Base-by-base conservation (phyloP, 1,140 invertebrate species). In the Drosophila ogumai region DNA sequence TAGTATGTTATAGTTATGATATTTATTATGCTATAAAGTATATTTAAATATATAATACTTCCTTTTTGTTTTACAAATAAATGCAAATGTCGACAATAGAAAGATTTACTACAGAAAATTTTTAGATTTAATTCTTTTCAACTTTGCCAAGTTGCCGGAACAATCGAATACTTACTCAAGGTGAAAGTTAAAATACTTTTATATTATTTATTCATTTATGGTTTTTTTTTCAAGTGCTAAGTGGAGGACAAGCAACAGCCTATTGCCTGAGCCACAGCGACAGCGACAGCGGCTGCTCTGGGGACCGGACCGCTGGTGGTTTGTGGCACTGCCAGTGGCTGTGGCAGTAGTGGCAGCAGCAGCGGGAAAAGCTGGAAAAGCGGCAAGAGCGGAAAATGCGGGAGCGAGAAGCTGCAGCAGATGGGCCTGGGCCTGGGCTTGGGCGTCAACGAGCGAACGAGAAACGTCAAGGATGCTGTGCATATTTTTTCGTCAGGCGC, bases 401-500 rank as follows among this genome's bases (percentile, higher is more conserved):
- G 54, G 52, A 60, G 50, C 41, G 25, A 17, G 22, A 76, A 46
- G 47, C 50, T 56, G 59, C 17, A 38, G 52, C 52, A 54, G 52
- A 54, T 54, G 52, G 52, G 52, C 32, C 17, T 38, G 50, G 22
- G n/a, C n/a, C n/a, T n/a, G n/a, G 12, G 79, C 80, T 66, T 54
- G 72, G 84, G 84, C 84, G 84, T 87, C 84, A 87, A 87, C 85
- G 84, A 87, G 84, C 85, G 84, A 88, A 88, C 80, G 19, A 54
- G 52, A 84, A 84, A 88, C 85, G 85, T 87, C 84, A 87, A 88
- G 84, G 84, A 87, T 87, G 80, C 82, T 80, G 72, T 79, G 84
- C 84, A 79, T 82, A 80, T 80, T 69, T 69, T 75, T 81, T 80
- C 47, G 63, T 69, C 72, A 61, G 64, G 65, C 77, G 25, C 57